A percentile compares a stretch with the other conserved stretches of the same genome.
These are phyloP conservation scores for Dromius quadrimaculatus DNA, from an alignment of 2,888 invertebrate species.

Conservation along the genomic window DNA sequence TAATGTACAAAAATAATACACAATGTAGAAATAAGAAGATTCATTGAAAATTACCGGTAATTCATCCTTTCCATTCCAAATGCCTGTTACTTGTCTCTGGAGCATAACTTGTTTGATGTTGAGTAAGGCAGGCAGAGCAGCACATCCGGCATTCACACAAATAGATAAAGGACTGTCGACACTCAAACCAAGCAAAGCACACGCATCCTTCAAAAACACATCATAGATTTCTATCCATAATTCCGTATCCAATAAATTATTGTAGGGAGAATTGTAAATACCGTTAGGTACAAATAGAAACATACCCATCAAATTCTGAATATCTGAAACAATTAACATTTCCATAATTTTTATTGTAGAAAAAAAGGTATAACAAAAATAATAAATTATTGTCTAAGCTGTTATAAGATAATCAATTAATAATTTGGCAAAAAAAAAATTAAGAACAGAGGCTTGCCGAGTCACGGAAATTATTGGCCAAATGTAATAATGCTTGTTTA, in stretches of 20 bases:
- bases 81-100: slow-evolving; percentile 88
- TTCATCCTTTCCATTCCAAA: slow-evolving; percentile 96
- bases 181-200: slow-evolving; percentile 88
- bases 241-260: slow-evolving; percentile 78
- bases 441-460: too few species aligned
- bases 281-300: slow-evolving; percentile 83
- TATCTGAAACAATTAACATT: slow-evolving; percentile 69
- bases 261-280: slow-evolving; percentile 84
- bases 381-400: background rate
- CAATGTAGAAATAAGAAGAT: background rate
- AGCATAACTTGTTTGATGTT: slow-evolving; percentile 95
- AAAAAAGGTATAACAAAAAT: too few species aligned
- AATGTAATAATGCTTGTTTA: too few species aligned
- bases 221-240: slow-evolving; percentile 91
- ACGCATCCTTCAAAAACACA: slow-evolving; percentile 92
- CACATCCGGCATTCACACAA: slow-evolving; percentile 92
- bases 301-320: slow-evolving; percentile 89
- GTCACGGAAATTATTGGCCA: too few species aligned
- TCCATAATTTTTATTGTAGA: slow-evolving; percentile 4
- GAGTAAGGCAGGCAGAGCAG: slow-evolving; percentile 92
- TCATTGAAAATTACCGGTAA: slow-evolving; percentile 78
- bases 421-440: too few species aligned
- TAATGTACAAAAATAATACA: slow-evolving; percentile 49
- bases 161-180: slow-evolving; percentile 92
- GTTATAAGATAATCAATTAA: slow-evolving; percentile 29